These are phyloP conservation scores for Lagodon rhomboides DNA, from an alignment of 2,797 vertebrate species.

Conservation along the genomic window DNA sequence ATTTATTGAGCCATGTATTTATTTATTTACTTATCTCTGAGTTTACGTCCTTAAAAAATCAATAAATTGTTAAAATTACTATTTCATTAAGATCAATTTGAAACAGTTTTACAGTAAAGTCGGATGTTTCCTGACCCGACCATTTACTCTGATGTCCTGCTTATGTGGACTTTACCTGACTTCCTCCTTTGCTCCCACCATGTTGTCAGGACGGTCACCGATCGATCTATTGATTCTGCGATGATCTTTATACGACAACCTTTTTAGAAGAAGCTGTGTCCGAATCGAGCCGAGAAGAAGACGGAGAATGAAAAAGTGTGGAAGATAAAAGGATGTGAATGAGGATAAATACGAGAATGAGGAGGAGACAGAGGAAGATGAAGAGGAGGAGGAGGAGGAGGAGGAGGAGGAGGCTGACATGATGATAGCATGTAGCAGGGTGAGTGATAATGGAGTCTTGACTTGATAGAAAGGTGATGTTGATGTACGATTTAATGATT, in stretches of 20 bases:
- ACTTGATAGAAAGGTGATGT: slow-evolving; percentile 37
- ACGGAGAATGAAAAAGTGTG: not conserved
- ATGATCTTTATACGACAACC: no score
- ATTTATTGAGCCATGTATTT: no score
- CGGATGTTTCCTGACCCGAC: no score
- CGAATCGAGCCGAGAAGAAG: not conserved
- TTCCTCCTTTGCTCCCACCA: not conserved
- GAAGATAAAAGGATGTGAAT: slow-evolving; percentile 24
- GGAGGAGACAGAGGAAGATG: slow-evolving; percentile 10
- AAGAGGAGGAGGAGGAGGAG: not conserved
- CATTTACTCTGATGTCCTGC: not conserved
- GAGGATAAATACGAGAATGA: slow-evolving; percentile 12
- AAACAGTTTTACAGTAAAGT: no score
- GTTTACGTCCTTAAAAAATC: no score
- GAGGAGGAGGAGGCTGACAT: slow-evolving; percentile 10
- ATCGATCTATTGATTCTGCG: no score
- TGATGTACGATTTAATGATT: slow-evolving; percentile 42
- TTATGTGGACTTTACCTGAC: no score
- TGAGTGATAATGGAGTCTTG: slow-evolving; percentile 24
- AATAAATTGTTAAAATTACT: no score
- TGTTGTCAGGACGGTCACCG: not conserved
- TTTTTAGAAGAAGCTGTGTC: no score
- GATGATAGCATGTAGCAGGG: slow-evolving; percentile 10
- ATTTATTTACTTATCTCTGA: no score
- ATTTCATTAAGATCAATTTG: no score